Evolutionary conservation across 2,888 invertebrate genomes (phyloP), one percentile per base, ranked within the genome.

Genomic region (Acleris holmiana): DNA sequence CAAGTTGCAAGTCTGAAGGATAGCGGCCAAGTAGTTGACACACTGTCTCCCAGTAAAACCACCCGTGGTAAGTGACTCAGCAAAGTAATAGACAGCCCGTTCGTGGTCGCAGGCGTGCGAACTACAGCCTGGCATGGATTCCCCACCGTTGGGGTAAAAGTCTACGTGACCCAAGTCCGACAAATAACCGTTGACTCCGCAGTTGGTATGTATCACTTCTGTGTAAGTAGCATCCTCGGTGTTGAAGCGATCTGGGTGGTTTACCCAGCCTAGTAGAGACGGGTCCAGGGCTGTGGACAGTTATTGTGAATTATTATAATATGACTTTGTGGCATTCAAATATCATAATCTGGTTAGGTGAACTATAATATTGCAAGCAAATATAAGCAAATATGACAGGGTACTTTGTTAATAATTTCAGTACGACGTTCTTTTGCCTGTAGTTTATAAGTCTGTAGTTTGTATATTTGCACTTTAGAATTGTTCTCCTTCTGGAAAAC

Each of bases 151-250:
- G 2, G 85, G 86, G 51, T 88, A 89, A 64, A 88, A 87, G 66
- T 88, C 88, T 0, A 84, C 84, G 15, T 85, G 74, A 15, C 74
- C 88, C 40, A 86, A 71, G 35, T 79, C 80, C 5, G 71, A 80
- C 1, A 85, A 66, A 53, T 81, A 87, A 0, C 88, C 88, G 41
- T 79, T 79, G 40, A 86, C 67, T 2, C 84, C 86, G 25, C 79
- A 81, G 69, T 87, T 88, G 0, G 88, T 88, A 59, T 88, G 87
- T 21, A 88, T 82, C 0, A 85, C 88, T 78, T 88, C 88, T 2
- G 87, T 85, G 69, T 86, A 88, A 2, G 73, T 60, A 0, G 77
- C 87, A 40, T 88, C 86, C n/a, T 73, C 67, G 2, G 77, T 73
- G 41, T 71, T 72, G 58, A 88, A 86, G 4, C 84, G 80, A 35